A percentile compares a stretch with the other conserved stretches of the same genome.
Conservation (phyloP, 2,797 vertebrate genomes). For the Rhinogobio ventralis region DNA sequence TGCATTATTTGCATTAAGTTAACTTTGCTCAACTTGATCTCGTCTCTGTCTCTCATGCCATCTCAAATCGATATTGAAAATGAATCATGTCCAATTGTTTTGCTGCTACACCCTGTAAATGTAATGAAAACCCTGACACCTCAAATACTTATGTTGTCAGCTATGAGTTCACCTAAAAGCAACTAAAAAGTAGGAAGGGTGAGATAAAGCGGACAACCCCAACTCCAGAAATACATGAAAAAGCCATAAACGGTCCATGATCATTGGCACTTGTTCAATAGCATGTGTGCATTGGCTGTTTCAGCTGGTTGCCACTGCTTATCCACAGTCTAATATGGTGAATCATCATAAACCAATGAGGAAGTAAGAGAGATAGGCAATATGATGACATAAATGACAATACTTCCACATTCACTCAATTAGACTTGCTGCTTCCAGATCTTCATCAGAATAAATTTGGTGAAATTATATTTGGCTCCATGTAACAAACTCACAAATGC, state of each 20-base stretch:
- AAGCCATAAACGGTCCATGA: not conserved
- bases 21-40: not conserved
- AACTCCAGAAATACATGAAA: not conserved
- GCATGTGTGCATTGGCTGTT: conserved; percentile 1
- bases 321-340: conserved; percentile 7
- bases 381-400: not conserved
- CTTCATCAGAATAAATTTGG: not conserved
- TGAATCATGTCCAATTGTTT: not conserved
- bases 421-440: not conserved
- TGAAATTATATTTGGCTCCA: conserved; percentile 9
- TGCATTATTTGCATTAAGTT: not conserved
- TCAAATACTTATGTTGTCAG: not conserved
- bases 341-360: conserved; percentile 1
- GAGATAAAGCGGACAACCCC: not conserved
- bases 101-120: not conserved
- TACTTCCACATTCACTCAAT: not conserved
- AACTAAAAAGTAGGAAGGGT: not conserved
- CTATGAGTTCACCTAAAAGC: not conserved
- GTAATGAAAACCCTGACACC: not conserved
- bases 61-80: not conserved
- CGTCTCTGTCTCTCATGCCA: not conserved
- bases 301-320: not conserved
- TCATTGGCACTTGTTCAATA: not conserved
- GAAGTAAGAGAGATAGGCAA: not conserved
- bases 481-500: not conserved